Base-by-base conservation (phyloP, 2,113 vertebrate genomes). In the Gymnorhina tibicen region DNA sequence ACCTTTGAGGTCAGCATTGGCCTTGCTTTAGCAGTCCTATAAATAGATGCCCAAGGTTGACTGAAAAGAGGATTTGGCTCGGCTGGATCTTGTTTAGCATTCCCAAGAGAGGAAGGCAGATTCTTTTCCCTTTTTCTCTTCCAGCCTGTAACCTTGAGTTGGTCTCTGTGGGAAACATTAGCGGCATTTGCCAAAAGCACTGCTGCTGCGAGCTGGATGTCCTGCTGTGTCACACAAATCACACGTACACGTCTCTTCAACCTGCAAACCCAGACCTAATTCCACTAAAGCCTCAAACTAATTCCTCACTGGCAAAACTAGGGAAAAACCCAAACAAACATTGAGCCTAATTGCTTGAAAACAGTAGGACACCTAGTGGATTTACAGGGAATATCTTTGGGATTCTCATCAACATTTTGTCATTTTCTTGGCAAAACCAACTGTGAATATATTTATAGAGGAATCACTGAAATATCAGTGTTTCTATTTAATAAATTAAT, bases 361-460 rank as follows among this genome's bases (percentile, higher is more conserved):
- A 96, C 89, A 91, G 95, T 82, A 93, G 97, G 97, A 98, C 97
- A 98, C 77, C 96, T 97, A 98, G 96, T 97, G 96, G 96, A 87
- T 95, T 96, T 33, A 47, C 10, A 18, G 58, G 75, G 94, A 95
- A 97, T 95, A 70, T 90, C 70, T 67, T 63, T 59, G 63, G 74
- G 64, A 76, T 72, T 30, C 68, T 58, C 26, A 89, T n/a, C 56
- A 92, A 70, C 44, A 56, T 89, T 89, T 72, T 89, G 93, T 78
- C 60, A 89, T 87, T 87, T 91, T 92, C 73, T 90, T 96, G 96
- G 79, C 93, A 87, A 87, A 93, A 60, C 30, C n/a, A 78, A 52
- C 62, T 46, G n/a, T 35, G 56, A 79, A 60, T 23, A 1, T 68
- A 89, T 94, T 94, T 94, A 41, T 64, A 74, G 72, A 74, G 15